Percentiles rank a stretch among this genome's conserved stretches.
Evolutionary conservation across 2,113 vertebrate species (phyloP).

Genomic region (Mormyrus lacerda): DNA sequence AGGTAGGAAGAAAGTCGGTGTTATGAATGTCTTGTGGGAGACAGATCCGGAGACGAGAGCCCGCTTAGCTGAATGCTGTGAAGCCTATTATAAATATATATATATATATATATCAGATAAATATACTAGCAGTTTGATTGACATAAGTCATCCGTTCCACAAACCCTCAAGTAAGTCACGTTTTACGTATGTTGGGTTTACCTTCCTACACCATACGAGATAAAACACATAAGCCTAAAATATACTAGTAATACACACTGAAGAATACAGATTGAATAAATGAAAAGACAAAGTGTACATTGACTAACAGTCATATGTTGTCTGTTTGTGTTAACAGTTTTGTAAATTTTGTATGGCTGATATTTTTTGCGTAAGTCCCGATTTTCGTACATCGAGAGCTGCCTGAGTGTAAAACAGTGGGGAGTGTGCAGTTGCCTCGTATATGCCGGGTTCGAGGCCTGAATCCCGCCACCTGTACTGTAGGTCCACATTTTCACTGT

Average conservation of each 20-base stretch:
- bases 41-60: too few species aligned
- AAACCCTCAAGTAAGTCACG: neutral
- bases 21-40: neutral
- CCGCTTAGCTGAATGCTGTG: too few species aligned
- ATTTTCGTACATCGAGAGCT: neutral
- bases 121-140: neutral
- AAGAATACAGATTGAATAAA: neutral
- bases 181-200: neutral
- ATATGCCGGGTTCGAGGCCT: neutral
- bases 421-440: neutral
- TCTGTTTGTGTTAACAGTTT: neutral
- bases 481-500: neutral
- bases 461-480: neutral
- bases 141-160: neutral
- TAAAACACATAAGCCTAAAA: neutral
- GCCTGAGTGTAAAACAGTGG: neutral
- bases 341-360: neutral
- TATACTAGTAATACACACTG: neutral
- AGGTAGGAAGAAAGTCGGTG: neutral
- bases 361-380: neutral
- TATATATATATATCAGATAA: neutral
- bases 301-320: neutral
- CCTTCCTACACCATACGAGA: neutral
- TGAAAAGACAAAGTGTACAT: neutral
- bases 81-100: too few species aligned